phyloP scores from a whole-genome alignment of 2,797 vertebrate species.

The Darevskia nairensis region DNA sequence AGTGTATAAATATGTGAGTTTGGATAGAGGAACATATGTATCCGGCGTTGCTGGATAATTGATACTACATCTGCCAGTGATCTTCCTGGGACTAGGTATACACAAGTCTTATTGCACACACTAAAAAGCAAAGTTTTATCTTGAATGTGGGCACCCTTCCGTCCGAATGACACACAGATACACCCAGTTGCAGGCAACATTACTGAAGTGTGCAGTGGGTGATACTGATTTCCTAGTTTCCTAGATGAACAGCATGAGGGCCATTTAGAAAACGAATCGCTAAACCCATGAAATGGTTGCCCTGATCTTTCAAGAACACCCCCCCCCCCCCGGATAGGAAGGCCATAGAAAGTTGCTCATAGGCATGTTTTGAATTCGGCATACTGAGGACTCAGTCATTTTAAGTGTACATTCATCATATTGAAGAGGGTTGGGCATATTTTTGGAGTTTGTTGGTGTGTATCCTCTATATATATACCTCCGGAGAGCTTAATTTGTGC shows the following conservation, averaged over 20 bases:
- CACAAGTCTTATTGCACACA: neutral
- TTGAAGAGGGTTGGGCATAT: neutral
- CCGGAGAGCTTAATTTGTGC: neutral
- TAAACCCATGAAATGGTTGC: neutral
- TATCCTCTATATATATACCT: neutral
- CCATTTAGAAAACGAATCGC: neutral
- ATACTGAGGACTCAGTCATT: neutral
- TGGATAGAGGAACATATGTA: neutral
- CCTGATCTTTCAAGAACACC: neutral
- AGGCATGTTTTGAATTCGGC: neutral
- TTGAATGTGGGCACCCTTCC: neutral
- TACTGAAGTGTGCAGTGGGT: neutral
- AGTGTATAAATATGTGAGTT: neutral
- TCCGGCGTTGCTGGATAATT: neutral
- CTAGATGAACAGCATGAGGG: neutral
- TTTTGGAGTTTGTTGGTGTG: too few relatives aligned
- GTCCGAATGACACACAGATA: neutral
- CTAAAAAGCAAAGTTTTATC: neutral
- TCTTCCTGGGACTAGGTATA: neutral
- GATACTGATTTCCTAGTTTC: neutral
- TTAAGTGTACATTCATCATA: neutral
- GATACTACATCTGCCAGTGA: neutral
- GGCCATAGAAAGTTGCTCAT: neutral
- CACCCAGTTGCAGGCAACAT: neutral
- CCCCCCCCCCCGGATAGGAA: too few relatives aligned